Percentiles rank a stretch among this genome's conserved stretches.
These are phyloP conservation scores for Hetaerina americana DNA, from an alignment of 1,140 invertebrate species.

Conservation along the genomic window DNA sequence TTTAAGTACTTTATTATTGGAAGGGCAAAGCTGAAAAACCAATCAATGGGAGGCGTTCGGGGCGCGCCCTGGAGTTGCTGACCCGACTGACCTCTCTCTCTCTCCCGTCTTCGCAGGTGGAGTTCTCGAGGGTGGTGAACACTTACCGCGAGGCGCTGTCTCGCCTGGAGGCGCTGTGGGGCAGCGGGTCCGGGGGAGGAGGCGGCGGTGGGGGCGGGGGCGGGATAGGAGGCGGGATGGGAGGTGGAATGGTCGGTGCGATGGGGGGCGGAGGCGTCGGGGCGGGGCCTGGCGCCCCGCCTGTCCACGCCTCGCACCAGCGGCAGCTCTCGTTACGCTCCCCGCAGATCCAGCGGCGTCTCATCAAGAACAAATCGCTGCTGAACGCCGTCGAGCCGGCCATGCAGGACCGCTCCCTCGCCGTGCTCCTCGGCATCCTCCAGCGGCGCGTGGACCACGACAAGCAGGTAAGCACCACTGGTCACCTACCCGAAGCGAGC, in stretches of 20 bases:
- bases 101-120: constrained; percentile 56
- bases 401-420: constrained; percentile 37
- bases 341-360: constrained; percentile 65
- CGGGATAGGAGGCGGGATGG: not conserved
- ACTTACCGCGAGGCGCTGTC: constrained; percentile 78
- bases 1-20: too few relatives aligned
- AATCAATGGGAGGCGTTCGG: too few relatives aligned
- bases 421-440: constrained; percentile 41
- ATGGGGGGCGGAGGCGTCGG: constrained; percentile 24
- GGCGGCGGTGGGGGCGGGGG: not conserved
- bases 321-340: constrained; percentile 68
- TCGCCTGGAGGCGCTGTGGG: constrained; percentile 68
- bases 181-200: constrained; percentile 21
- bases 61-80: too few relatives aligned
- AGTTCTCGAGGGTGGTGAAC: constrained; percentile 69
- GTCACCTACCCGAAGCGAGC: too few relatives aligned
- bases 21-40: too few relatives aligned
- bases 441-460: constrained; percentile 51
- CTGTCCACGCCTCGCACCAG: constrained; percentile 78
- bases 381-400: constrained; percentile 68
- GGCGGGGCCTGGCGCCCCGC: constrained; percentile 54
- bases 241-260: constrained; percentile 8
- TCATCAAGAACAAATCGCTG: constrained; percentile 85
- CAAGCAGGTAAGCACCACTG: constrained; percentile 37
- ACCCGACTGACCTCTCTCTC: too few relatives aligned